Evolutionary conservation across 1,140 invertebrate species (phyloP).

Genomic region (Cyclina sinensis): DNA sequence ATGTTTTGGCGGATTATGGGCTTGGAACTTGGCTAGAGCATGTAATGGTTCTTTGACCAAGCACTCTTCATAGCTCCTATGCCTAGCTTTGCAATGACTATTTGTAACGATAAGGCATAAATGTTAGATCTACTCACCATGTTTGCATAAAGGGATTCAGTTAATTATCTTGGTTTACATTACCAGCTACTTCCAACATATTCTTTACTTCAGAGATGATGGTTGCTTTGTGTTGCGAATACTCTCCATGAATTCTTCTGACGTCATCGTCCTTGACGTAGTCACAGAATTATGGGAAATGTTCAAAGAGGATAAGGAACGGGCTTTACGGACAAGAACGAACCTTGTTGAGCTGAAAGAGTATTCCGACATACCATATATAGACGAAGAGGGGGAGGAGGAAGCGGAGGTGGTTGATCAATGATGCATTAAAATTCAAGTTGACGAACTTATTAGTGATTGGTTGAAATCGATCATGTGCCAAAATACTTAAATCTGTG

Average conservation of each 20-base stretch:
- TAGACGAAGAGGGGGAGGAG: conserved; percentile 37
- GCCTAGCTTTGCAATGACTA: no score
- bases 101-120: no score
- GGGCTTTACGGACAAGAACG: not conserved
- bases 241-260: conserved; percentile 79
- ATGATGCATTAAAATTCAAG: not conserved
- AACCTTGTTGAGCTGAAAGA: not conserved
- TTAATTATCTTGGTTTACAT: no score
- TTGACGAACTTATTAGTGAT: not conserved
- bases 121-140: no score
- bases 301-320: conserved; percentile 63
- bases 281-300: conserved; percentile 76
- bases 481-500: no score
- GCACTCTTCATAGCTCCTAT: no score
- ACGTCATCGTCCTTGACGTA: conserved; percentile 77
- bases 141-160: no score
- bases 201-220: conserved; percentile 69
- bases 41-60: no score
- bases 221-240: conserved; percentile 80
- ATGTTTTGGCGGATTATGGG: no score
- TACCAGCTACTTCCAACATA: not conserved
- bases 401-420: not conserved
- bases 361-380: conserved; percentile 4
- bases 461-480: not conserved
- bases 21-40: no score